Evolutionary conservation across 2,113 vertebrate genomes (phyloP), one percentile per base, ranked within the genome.

Genomic region (Muscicapa adusta): DNA sequence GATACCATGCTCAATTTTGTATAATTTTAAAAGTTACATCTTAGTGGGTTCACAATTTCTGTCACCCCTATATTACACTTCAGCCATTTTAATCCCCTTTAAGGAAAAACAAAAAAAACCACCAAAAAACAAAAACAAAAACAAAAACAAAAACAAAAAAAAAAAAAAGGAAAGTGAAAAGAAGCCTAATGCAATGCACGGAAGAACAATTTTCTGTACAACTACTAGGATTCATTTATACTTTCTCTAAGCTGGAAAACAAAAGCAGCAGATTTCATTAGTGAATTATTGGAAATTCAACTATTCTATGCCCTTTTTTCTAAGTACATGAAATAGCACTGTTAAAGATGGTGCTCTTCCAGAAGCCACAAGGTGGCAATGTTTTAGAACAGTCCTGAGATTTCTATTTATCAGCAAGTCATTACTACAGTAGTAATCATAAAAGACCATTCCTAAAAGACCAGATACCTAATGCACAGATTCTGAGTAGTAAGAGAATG

Each of bases 331-430:
- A 50, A 85, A 70, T 28, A 73, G 6, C 12, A 5, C 14, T 14
- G 20, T 26, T 63, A 60, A 77, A 26, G 36, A 38, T 5, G 4
- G n/a, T 38, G 47, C 58, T 42, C 42, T 80, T 58, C 63, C 26
- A 54, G n/a, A 81, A 45, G 51, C 85, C 93, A 94, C 85, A 66
- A 95, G 94, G 53, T 96, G 91, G 91, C 94, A 93, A 73, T 91
- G 63, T 94, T 94, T 96, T 81, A 90, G 89, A 91, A 83, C 1
- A 8, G 72, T 88, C 62, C 38, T 34, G n/a, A 61, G 53, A 65
- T 34, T 61, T 26, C 7, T 47, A 57, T 61, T 76, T 29, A 73
- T 67, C 18, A 34, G 36, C 24, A 77, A 58, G 18, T 63, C 18
- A 47, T 74, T 51, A 34, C 25, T 62, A n/a, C 24, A 79, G 29